These are phyloP conservation scores for Hylia prasina DNA, from an alignment of 2,113 vertebrate species.

Conservation along the genomic window DNA sequence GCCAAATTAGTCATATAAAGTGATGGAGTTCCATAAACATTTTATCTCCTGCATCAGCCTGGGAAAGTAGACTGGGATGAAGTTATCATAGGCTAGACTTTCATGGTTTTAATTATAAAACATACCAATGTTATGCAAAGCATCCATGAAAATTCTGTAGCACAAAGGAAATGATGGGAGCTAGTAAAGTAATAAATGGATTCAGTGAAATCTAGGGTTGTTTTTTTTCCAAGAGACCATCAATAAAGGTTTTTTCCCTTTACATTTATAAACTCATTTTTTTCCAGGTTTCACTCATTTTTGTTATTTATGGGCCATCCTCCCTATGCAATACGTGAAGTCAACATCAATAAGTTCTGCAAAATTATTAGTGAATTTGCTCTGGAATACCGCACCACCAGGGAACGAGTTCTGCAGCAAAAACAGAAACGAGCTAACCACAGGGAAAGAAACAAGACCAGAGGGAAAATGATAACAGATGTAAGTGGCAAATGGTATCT, in stretches of 20 bases:
- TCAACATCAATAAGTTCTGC: slow-evolving; percentile 95
- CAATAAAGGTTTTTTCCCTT: not conserved
- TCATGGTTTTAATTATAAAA: slow-evolving; percentile 47
- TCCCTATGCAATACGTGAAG: slow-evolving; percentile 85
- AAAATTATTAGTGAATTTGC: slow-evolving; percentile 96
- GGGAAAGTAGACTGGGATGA: slow-evolving; percentile 19
- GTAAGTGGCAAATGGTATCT: slow-evolving; percentile 76
- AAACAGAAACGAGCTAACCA: slow-evolving; percentile 96
- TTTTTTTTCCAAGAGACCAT: not conserved
- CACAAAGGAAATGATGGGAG: not conserved
- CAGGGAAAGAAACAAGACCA: slow-evolving; percentile 97
- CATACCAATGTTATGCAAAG: slow-evolving; percentile 23
- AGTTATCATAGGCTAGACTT: slow-evolving; percentile 33
- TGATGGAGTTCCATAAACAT: slow-evolving; percentile 22
- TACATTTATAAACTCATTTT: not conserved
- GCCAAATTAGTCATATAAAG: slow-evolving; percentile 28
- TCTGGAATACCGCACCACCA: slow-evolving; percentile 93
- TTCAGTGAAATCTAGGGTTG: not conserved
- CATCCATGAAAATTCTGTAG: slow-evolving; percentile 16
- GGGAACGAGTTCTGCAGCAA: slow-evolving; percentile 93
- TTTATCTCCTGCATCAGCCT: slow-evolving; percentile 32
- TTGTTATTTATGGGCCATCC: slow-evolving; percentile 95
- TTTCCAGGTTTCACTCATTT: slow-evolving; percentile 92
- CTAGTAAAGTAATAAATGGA: slow-evolving; percentile 7
- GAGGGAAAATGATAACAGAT: slow-evolving; percentile 98